Base-by-base conservation (phyloP, 2,888 invertebrate species). In the Steinernema carpocapsae region DNA sequence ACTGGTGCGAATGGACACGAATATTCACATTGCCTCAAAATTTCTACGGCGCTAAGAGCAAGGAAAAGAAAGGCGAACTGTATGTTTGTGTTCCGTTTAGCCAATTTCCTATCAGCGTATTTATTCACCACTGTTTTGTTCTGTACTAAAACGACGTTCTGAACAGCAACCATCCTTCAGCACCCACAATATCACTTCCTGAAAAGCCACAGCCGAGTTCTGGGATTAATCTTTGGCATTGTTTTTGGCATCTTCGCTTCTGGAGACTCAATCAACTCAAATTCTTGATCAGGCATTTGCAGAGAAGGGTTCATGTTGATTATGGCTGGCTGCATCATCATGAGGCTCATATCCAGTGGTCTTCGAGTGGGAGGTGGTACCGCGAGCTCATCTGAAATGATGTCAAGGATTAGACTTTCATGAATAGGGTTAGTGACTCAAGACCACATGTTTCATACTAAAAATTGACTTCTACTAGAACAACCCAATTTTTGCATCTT, bases 281-380 rank as follows among this genome's bases (percentile, higher is more conserved):
- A 52, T 12, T 19, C 22, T 12, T 52, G 19, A 10, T 52, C 52
- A 37, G 37, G 37, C 24, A 52, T 19, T 52, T 52, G 22, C 2
- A 52, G 24, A 10, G 52, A 52, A 1, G 52, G 52, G 24, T 52
- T 52, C 12, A 52, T 19, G 52, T 52, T 52, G 24, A 52, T 52
- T 22, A 52, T 52, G 4, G 12, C 52, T 24, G 52, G 52, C 24
- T 52, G 52, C 12, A 10, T 1, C 52, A 52, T 52, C 19, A 52
- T n/a, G 22, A 52, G 19, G 24, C 24, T 52, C 24, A 52, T 19
- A 12, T 52, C 52, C 12, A 52, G 52, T 22, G 10, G 52, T 12
- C 24, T 4, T 48, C 48, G 19, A 4, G 3, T 7, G 12, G 52
- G 52, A 19, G 52, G 52, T 1, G 52, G 48, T n/a, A 4, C 22